Percentiles rank a stretch among this genome's conserved stretches.
phyloP scores from a whole-genome alignment of 2,888 invertebrate genomes.

The Thereva nobilitata region DNA sequence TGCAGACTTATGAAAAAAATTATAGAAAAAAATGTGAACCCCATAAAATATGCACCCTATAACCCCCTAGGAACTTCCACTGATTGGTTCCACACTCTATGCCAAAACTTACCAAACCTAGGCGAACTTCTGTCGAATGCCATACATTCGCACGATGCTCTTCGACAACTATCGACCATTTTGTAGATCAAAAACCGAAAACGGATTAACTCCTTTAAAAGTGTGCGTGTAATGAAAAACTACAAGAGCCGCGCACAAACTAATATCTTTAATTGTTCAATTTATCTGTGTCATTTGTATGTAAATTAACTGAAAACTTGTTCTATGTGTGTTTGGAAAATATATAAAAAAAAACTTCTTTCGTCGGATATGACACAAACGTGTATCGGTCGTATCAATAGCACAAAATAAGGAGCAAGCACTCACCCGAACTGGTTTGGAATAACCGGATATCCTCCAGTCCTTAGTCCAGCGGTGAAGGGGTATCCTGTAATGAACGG shows the following conservation, averaged over 20 bases:
- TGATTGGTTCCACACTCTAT: too few relatives aligned
- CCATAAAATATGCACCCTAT: too few relatives aligned
- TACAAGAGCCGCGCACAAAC: not conserved
- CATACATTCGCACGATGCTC: too few relatives aligned
- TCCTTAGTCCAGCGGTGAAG: constrained; percentile 74
- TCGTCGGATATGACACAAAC: constrained; percentile 19
- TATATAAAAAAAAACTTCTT: not conserved
- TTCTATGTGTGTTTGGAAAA: constrained; percentile 28
- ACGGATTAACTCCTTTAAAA: too few relatives aligned
- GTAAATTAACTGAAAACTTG: constrained; percentile 15
- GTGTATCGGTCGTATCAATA: constrained; percentile 5
- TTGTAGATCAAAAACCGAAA: too few relatives aligned
- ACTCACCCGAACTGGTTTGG: constrained; percentile 88
- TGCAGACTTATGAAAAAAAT: too few relatives aligned
- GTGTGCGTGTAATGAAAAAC: too few relatives aligned
- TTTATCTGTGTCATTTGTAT: constrained; percentile 25
- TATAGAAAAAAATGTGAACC: too few relatives aligned
- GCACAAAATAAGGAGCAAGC: constrained; percentile 29
- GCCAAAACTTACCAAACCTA: too few relatives aligned
- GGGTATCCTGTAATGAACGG: constrained; percentile 65
- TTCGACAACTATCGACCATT: too few relatives aligned
- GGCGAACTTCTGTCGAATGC: too few relatives aligned
- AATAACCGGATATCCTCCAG: constrained; percentile 77
- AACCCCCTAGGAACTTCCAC: too few relatives aligned
- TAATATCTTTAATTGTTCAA: constrained; percentile 4